Percentiles rank a stretch among this genome's conserved stretches.
Conservation (phyloP, 2,113 vertebrate genomes). For the Percopsis transmontana region DNA sequence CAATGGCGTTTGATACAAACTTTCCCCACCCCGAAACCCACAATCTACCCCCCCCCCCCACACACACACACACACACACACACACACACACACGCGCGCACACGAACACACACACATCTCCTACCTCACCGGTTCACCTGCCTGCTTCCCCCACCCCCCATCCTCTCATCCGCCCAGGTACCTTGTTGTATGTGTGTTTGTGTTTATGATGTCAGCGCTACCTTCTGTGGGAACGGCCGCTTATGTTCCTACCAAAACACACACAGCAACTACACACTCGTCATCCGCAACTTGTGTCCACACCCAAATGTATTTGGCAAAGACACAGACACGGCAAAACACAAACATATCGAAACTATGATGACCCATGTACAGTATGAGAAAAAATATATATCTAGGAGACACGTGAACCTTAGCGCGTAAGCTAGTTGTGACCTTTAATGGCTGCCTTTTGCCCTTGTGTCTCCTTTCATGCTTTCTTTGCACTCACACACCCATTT, state of each 20-base stretch:
- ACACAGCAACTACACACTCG: slow-evolving; percentile 49
- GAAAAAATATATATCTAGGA: slow-evolving; percentile 14
- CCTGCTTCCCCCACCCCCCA: slow-evolving; percentile 41
- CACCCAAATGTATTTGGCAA: slow-evolving; percentile 27
- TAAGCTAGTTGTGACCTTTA: slow-evolving; percentile 49
- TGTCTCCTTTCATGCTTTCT: slow-evolving; percentile 27
- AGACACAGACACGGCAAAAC: background rate
- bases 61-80: no score
- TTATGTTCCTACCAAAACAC: slow-evolving; percentile 62
- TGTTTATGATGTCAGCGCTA: slow-evolving; percentile 77
- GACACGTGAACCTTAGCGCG: slow-evolving; percentile 13
- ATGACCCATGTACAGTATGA: background rate
- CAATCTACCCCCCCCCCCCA: slow-evolving; percentile 17
- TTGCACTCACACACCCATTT: slow-evolving; percentile 64
- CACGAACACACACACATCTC: no score
- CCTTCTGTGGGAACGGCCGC: slow-evolving; percentile 75
- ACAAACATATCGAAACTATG: background rate
- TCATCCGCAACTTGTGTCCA: slow-evolving; percentile 50
- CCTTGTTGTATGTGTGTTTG: slow-evolving; percentile 65
- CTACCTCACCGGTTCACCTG: slow-evolving; percentile 54
- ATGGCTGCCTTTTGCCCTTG: slow-evolving; percentile 71
- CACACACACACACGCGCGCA: no score
- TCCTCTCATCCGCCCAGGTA: slow-evolving; percentile 57
- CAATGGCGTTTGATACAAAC: slow-evolving; percentile 52
- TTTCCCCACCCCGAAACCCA: slow-evolving; percentile 12